These are phyloP conservation scores for Aplochiton taeniatus DNA, from an alignment of 2,797 vertebrate genomes.

Conservation along the genomic window DNA sequence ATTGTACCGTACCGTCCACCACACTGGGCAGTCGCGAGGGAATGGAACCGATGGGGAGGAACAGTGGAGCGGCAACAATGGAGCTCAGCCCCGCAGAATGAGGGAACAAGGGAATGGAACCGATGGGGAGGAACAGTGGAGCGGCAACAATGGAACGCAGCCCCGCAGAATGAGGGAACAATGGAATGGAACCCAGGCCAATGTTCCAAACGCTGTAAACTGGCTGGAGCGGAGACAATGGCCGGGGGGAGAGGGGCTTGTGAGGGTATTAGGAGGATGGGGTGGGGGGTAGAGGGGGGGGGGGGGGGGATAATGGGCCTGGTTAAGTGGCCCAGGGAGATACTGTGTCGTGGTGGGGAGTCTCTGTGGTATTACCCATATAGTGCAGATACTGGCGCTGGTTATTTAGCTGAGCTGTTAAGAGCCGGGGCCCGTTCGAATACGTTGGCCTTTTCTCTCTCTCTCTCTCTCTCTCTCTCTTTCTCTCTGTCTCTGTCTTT, in stretches of 20 bases:
- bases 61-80: slow-evolving; percentile 2
- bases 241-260: too few species aligned
- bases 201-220: slow-evolving; percentile 8
- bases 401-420: slow-evolving; percentile 25
- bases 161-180: slow-evolving; percentile 58
- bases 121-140: slow-evolving; percentile 10
- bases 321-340: too few species aligned
- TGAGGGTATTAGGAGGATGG: too few species aligned
- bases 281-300: neutral
- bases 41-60: slow-evolving; percentile 24
- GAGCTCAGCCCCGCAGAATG: slow-evolving; percentile 38
- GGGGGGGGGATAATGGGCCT: neutral
- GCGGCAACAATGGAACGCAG: slow-evolving; percentile 61
- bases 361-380: too few species aligned
- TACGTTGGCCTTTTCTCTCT: slow-evolving; percentile 32
- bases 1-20: too few species aligned
- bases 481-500: too few species aligned
- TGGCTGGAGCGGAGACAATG: too few species aligned
- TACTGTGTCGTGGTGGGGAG: too few species aligned
- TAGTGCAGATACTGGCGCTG: slow-evolving; percentile 23
- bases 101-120: slow-evolving; percentile 50
- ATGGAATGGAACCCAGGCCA: slow-evolving; percentile 45
- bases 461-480: slow-evolving; percentile 24
- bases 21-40: slow-evolving; percentile 23
- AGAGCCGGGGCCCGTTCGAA: slow-evolving; percentile 8